A percentile compares a stretch with the other conserved stretches of the same genome.
These are phyloP conservation scores for Bradypodion pumilum DNA, from an alignment of 2,797 vertebrate genomes.

Conservation along the genomic window DNA sequence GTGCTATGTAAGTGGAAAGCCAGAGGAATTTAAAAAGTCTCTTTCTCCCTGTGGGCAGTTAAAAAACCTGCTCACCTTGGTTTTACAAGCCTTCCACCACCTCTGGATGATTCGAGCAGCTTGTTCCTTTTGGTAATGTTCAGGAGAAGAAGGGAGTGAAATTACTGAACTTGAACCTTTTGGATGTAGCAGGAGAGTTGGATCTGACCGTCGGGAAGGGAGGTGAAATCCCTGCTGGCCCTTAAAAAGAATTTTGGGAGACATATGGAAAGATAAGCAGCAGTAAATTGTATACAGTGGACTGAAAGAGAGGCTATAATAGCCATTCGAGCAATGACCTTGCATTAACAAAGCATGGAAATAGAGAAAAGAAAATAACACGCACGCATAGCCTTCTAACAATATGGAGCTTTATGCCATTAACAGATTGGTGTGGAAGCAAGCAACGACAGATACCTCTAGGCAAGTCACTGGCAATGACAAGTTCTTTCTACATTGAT, in stretches of 20 bases:
- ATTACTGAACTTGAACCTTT: neutral
- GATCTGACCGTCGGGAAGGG: neutral
- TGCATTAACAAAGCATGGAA: neutral
- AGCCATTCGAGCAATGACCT: neutral
- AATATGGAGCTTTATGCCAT: neutral
- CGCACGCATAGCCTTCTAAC: neutral
- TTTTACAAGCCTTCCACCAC: conserved; percentile 77
- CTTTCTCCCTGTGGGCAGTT: neutral
- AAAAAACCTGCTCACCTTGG: conserved; percentile 69
- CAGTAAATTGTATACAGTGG: too few relatives aligned
- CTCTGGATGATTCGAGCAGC: conserved; percentile 82
- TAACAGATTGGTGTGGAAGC: conserved; percentile 20
- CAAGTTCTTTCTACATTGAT: conserved; percentile 31
- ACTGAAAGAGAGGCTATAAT: too few relatives aligned
- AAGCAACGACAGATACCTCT: conserved; percentile 21
- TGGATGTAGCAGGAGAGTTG: neutral
- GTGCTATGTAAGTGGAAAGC: neutral
- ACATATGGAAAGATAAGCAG: neutral
- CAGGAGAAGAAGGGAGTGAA: neutral
- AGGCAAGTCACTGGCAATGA: conserved; percentile 16
- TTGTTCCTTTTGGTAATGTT: conserved; percentile 55
- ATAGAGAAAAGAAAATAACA: neutral
- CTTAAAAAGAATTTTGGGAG: conserved; percentile 28
- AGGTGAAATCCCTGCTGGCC: neutral
- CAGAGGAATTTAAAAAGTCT: neutral